phyloP scores from a whole-genome alignment of 2,797 vertebrate genomes.

The Dallia pectoralis region DNA sequence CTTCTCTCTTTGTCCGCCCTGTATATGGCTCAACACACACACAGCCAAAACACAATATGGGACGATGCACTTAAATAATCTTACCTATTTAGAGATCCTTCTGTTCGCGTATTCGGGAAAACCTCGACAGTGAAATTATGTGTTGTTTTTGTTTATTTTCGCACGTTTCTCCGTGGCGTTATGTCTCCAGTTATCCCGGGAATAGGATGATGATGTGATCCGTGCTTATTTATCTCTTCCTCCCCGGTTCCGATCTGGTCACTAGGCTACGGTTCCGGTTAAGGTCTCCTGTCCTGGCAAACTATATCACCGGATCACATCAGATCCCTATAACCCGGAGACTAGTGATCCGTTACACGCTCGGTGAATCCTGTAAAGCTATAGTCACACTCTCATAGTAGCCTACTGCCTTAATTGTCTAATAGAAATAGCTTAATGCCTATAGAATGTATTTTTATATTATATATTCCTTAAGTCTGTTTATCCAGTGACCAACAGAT shows the following conservation, averaged over 20 bases:
- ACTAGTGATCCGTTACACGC: slow-evolving; percentile 3
- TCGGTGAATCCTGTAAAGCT: slow-evolving; percentile 2
- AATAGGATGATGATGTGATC: slow-evolving; percentile 50
- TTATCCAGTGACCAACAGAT: background rate
- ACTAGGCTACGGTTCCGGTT: background rate
- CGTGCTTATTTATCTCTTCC: slow-evolving; percentile 29
- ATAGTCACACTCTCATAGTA: background rate
- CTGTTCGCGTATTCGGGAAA: slow-evolving; percentile 1
- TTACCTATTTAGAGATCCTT: slow-evolving; percentile 42
- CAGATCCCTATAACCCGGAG: slow-evolving; percentile 18
- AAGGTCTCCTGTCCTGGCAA: slow-evolving; percentile 13
- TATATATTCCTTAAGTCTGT: background rate
- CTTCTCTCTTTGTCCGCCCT: slow-evolving; percentile 76
- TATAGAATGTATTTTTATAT: background rate
- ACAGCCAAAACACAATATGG: slow-evolving; percentile 8
- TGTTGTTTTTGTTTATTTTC: slow-evolving; percentile 41
- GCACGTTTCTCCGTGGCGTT: slow-evolving; percentile 39
- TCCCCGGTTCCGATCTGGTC: slow-evolving; percentile 18
- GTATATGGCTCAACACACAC: slow-evolving; percentile 64
- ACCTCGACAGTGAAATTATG: slow-evolving; percentile 33
- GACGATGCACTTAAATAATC: slow-evolving; percentile 3
- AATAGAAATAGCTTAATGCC: background rate
- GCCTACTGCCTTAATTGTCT: background rate
- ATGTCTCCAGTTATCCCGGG: slow-evolving; percentile 60
- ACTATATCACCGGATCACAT: slow-evolving; percentile 16